Percentiles rank a stretch among this genome's conserved stretches.
Evolutionary conservation across 2,888 invertebrate species (phyloP).

Genomic region (Gymnoscelis rufifasciata): DNA sequence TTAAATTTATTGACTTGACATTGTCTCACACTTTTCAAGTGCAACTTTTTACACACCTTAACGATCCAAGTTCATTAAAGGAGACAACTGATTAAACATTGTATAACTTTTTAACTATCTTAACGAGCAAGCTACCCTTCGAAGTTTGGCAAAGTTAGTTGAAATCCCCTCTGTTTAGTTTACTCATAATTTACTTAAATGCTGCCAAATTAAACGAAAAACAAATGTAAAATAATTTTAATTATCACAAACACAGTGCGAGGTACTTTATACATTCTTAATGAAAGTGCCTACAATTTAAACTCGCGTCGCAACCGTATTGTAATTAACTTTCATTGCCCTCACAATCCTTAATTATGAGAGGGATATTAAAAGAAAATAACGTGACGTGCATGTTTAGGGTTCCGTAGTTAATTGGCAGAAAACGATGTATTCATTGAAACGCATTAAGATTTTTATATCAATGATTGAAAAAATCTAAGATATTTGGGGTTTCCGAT

Average conservation of each 20-base stretch:
- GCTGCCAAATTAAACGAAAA: slow-evolving; percentile 3
- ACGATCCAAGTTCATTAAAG: slow-evolving; percentile 24
- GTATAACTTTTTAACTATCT: slow-evolving; percentile 33
- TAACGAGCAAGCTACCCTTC: slow-evolving; percentile 22
- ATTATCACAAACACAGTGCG: slow-evolving; percentile 9
- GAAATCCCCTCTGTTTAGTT: slow-evolving; percentile 17
- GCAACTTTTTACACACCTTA: slow-evolving; percentile 18
- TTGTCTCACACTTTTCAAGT: slow-evolving; percentile 16
- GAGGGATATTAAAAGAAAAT: slow-evolving; percentile 10
- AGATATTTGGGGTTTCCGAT: no score
- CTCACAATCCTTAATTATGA: slow-evolving; percentile 18
- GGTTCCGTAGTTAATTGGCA: no score
- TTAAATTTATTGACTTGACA: slow-evolving; percentile 2
- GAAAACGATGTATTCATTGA: no score
- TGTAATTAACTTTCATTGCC: slow-evolving; percentile 29
- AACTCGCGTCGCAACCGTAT: slow-evolving; percentile 31
- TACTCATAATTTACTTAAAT: slow-evolving; percentile 13
- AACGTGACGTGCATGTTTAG: slow-evolving; percentile 3
- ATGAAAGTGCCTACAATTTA: slow-evolving; percentile 34
- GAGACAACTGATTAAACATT: slow-evolving; percentile 28
- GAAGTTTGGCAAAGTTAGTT: slow-evolving; percentile 18
- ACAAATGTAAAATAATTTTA: slow-evolving; percentile 10
- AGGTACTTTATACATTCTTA: slow-evolving; percentile 29
- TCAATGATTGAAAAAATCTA: no score
- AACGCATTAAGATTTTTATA: no score